Evolutionary conservation across 2,113 vertebrate genomes (phyloP).

Genomic region (Catharus fuscescens): DNA sequence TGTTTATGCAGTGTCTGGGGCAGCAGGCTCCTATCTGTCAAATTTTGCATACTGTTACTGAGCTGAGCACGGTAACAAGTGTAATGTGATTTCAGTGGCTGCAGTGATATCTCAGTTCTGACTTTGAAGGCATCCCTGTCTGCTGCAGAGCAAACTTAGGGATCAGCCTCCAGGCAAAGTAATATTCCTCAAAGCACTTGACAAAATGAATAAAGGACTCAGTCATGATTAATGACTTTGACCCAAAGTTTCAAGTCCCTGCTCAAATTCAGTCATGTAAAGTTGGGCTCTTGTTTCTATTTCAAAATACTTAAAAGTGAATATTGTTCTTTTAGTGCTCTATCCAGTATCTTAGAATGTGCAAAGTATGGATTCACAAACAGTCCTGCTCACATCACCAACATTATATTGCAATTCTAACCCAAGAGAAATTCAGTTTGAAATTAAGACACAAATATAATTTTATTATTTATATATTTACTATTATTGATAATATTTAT

Average conservation of each 20-base stretch:
- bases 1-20: constrained; percentile 24
- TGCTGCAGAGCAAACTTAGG: not conserved
- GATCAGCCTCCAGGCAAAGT: not conserved
- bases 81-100: constrained; percentile 22
- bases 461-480: not conserved
- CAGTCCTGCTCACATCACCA: not conserved
- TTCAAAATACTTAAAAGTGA: not conserved
- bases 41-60: not conserved
- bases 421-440: not conserved
- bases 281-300: not conserved
- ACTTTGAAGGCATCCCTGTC: not conserved
- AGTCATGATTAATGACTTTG: constrained; percentile 35
- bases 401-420: not conserved
- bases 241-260: not conserved
- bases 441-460: not conserved
- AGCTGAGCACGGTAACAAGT: not conserved
- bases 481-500: too few relatives aligned
- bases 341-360: not conserved
- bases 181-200: constrained; percentile 5
- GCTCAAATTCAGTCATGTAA: not conserved
- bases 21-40: constrained; percentile 19
- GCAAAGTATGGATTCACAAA: not conserved
- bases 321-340: not conserved
- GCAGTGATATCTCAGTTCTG: not conserved
- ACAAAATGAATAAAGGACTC: constrained; percentile 49